A percentile compares a stretch with the other conserved stretches of the same genome.
Conservation (phyloP, 2,113 vertebrate genomes). For the Hippocampus guttulatus region DNA sequence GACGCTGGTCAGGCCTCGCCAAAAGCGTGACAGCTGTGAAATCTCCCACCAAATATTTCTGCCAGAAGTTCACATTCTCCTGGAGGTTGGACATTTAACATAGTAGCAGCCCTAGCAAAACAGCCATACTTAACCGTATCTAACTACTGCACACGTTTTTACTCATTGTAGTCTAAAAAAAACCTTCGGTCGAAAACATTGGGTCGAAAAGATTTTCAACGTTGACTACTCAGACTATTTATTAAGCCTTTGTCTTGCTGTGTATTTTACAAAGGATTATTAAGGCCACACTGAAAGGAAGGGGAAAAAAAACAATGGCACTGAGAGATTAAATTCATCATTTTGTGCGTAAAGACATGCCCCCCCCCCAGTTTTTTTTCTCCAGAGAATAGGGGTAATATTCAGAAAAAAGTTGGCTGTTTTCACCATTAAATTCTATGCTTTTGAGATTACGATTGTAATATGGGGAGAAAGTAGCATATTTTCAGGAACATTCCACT, state of each 20-base stretch:
- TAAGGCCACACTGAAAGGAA: no score
- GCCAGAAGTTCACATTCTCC: slow-evolving; percentile 4
- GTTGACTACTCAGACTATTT: no score
- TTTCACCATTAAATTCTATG: neutral
- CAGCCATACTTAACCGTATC: no score
- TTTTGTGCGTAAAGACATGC: no score
- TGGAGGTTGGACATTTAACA: slow-evolving; percentile 5
- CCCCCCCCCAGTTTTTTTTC: no score
- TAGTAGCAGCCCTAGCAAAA: neutral
- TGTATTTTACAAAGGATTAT: neutral
- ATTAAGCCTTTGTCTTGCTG: neutral
- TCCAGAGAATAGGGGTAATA: no score
- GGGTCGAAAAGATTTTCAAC: no score
- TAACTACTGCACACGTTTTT: no score
- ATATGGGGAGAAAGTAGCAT: neutral
- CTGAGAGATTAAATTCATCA: no score
- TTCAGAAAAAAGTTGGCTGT: neutral
- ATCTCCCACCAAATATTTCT: slow-evolving; percentile 31
- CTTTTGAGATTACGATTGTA: neutral
- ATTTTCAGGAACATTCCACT: neutral
- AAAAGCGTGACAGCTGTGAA: slow-evolving; percentile 36
- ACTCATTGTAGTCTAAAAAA: no score
- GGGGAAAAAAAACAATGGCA: no score
- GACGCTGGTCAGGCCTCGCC: slow-evolving; percentile 23
- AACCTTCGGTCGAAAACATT: no score